Evolutionary conservation across 2,113 vertebrate species (phyloP).

Genomic region (Sinosuthora webbiana): DNA sequence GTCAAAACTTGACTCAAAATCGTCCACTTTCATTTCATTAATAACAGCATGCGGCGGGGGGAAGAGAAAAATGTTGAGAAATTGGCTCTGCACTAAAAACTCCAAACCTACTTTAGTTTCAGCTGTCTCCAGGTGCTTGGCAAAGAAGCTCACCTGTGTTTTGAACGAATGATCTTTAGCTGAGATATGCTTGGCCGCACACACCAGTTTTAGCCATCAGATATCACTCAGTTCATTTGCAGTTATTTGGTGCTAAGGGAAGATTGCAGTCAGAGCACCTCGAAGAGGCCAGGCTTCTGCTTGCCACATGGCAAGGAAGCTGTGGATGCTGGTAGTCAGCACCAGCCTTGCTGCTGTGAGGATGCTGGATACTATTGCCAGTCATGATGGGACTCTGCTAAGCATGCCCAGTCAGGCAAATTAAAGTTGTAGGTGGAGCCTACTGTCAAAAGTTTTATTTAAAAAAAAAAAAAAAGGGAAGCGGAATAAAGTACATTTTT

Average conservation of each 20-base stretch:
- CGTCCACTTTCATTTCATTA: background rate
- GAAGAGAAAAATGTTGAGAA: background rate
- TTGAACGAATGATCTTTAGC: background rate
- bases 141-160: background rate
- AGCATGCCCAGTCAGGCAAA: fast-evolving
- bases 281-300: background rate
- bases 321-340: background rate
- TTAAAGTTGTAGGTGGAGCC: background rate
- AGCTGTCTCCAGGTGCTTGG: background rate
- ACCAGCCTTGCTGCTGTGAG: background rate
- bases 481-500: background rate
- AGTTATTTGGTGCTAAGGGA: background rate
- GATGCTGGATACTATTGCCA: background rate
- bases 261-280: background rate
- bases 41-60: fast-evolving
- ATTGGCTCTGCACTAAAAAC: background rate
- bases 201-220: background rate
- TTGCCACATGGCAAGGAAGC: background rate
- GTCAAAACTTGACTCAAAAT: background rate
- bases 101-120: background rate
- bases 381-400: background rate
- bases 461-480: background rate
- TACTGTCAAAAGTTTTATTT: background rate
- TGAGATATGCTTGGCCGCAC: background rate
- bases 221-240: background rate